Percentiles rank a stretch among this genome's conserved stretches.
Conservation (phyloP, 2,797 vertebrate species). For the Scolopax rusticola region DNA sequence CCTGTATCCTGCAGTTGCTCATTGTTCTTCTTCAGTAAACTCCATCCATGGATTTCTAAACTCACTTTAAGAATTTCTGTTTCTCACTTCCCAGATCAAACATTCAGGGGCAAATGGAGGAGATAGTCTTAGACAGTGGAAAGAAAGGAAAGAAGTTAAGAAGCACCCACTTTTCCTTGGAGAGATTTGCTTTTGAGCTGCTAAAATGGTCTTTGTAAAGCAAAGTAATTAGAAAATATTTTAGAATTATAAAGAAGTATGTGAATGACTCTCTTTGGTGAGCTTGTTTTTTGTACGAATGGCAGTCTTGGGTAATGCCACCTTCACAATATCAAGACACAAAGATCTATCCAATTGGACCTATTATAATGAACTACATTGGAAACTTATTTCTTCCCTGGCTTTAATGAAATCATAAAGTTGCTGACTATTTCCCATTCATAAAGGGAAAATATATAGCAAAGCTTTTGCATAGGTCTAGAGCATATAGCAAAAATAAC, state of each 20-base stretch:
- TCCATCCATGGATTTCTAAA: not conserved
- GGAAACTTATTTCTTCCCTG: not conserved
- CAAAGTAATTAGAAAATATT: not conserved
- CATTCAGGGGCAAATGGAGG: not conserved
- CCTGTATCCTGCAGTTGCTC: fast-evolving
- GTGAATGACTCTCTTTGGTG: not conserved
- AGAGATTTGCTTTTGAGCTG: not conserved
- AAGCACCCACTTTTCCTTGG: not conserved
- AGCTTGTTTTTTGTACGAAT: not conserved
- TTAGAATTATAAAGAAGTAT: not conserved
- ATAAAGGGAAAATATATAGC: not conserved
- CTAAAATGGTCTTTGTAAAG: not conserved
- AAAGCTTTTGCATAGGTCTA: not conserved
- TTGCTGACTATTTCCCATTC: slow-evolving; percentile 15
- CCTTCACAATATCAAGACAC: not conserved
- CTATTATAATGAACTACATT: not conserved
- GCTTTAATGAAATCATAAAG: not conserved
- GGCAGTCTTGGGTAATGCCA: not conserved
- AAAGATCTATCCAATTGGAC: not conserved
- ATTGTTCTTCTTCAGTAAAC: not conserved
- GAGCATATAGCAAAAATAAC: not conserved
- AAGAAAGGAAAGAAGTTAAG: not conserved
- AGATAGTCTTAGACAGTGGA: fast-evolving
- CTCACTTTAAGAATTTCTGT: not conserved
- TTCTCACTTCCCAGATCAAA: not conserved